Percentiles rank a stretch among this genome's conserved stretches.
Evolutionary conservation across 2,797 vertebrate species (phyloP).

Genomic region (Lophotriccus pileatus): DNA sequence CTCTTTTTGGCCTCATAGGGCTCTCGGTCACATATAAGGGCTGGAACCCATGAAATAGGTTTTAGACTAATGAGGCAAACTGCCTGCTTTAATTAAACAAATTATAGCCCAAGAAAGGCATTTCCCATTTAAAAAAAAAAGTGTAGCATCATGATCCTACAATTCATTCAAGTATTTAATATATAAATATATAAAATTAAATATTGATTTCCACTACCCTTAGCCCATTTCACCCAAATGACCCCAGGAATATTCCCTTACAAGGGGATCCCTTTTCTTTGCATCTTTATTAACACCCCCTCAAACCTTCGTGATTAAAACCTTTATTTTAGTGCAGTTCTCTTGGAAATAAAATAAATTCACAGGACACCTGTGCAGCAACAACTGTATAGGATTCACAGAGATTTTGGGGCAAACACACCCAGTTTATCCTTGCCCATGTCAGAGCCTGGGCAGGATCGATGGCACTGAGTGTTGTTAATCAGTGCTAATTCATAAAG

Average conservation of each 20-base stretch:
- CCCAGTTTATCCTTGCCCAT: rapidly evolving
- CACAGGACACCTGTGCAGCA: neutral
- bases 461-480: neutral
- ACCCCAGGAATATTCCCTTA: neutral
- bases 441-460: neutral
- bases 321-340: neutral
- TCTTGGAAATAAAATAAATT: neutral
- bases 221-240: neutral
- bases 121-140: neutral
- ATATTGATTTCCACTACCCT: neutral
- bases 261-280: neutral
- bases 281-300: neutral
- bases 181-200: neutral
- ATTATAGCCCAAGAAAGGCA: neutral
- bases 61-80: neutral
- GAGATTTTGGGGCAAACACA: neutral
- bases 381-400: neutral
- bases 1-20: neutral
- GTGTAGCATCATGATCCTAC: neutral
- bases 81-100: neutral
- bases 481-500: neutral
- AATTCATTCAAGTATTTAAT: neutral
- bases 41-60: neutral
- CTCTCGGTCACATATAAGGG: rapidly evolving
- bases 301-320: neutral